Conservation (phyloP, 2,888 invertebrate species). For the Meganola albula region DNA sequence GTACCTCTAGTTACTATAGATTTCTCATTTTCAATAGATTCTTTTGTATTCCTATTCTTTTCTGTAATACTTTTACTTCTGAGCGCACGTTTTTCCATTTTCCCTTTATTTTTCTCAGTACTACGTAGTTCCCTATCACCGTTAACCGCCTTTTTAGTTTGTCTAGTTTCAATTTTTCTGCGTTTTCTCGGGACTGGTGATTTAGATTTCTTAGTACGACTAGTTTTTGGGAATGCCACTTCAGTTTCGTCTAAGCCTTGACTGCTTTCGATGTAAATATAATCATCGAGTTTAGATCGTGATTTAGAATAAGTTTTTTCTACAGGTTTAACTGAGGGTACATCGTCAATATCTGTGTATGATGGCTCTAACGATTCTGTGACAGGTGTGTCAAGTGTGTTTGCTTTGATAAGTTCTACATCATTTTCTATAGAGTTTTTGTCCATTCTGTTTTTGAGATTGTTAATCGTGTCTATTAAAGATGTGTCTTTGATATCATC, state of each 20-base stretch:
- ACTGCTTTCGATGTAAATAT: conserved; percentile 63
- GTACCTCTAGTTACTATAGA: conserved; percentile 42
- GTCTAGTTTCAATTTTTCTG: conserved; percentile 51
- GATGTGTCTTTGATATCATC: conserved; percentile 39
- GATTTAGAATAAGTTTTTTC: conserved; percentile 64
- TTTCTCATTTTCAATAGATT: conserved; percentile 69
- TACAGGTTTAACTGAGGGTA: conserved; percentile 60
- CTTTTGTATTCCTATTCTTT: conserved; percentile 50
- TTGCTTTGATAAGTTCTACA: conserved; percentile 60
- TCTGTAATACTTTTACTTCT: conserved; percentile 32
- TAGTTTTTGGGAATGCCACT: conserved; percentile 54
- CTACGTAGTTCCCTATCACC: conserved; percentile 39
- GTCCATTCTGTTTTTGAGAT: conserved; percentile 53
- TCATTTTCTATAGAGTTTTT: conserved; percentile 65
- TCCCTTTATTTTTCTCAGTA: conserved; percentile 30
- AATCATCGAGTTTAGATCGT: conserved; percentile 62
- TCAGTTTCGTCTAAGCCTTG: conserved; percentile 57
- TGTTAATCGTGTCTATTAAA: conserved; percentile 50
- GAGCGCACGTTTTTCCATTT: conserved; percentile 29
- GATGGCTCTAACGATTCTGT: conserved; percentile 40
- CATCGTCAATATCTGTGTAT: conserved; percentile 47
- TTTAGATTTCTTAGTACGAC: conserved; percentile 41
- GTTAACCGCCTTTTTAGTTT: conserved; percentile 32
- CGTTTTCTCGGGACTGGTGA: conserved; percentile 61
- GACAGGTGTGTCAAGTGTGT: conserved; percentile 53